These are phyloP conservation scores for Hyposoter dolosus DNA, from an alignment of 2,888 invertebrate species.

Conservation along the genomic window DNA sequence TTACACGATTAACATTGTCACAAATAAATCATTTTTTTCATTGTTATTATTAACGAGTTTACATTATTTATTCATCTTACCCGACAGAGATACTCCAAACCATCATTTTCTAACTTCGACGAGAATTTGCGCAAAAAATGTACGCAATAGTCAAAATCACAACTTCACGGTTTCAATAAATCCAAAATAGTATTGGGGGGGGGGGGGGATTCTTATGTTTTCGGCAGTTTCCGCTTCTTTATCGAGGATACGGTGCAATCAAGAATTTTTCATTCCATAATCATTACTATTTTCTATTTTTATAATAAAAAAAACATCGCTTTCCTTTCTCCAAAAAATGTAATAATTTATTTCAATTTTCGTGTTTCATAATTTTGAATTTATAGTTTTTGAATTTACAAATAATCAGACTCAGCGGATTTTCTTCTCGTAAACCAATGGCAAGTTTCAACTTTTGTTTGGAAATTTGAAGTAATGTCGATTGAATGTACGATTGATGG, in stretches of 20 bases:
- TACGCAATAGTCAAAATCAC: background rate
- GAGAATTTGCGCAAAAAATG: background rate
- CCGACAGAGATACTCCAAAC: background rate
- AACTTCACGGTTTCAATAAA: background rate
- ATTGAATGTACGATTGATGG: background rate
- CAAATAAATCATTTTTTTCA: conserved; percentile 19
- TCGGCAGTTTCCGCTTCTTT: background rate
- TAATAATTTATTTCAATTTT: background rate
- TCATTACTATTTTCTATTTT: background rate
- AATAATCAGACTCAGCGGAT: too few relatives aligned
- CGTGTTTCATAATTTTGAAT: background rate
- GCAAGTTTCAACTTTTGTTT: background rate
- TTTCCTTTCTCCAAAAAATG: background rate
- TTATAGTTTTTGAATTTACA: too few relatives aligned
- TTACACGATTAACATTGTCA: conserved; percentile 2
- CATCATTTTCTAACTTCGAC: background rate
- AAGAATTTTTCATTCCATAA: background rate
- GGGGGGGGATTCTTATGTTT: background rate
- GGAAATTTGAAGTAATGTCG: background rate
- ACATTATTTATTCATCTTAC: background rate
- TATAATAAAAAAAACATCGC: background rate
- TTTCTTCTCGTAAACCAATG: background rate
- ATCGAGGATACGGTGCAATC: background rate
- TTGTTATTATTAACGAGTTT: background rate
- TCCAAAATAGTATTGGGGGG: background rate